These are phyloP conservation scores for Benitochromis conjunctus DNA, from an alignment of 2,113 vertebrate genomes.

Conservation along the genomic window DNA sequence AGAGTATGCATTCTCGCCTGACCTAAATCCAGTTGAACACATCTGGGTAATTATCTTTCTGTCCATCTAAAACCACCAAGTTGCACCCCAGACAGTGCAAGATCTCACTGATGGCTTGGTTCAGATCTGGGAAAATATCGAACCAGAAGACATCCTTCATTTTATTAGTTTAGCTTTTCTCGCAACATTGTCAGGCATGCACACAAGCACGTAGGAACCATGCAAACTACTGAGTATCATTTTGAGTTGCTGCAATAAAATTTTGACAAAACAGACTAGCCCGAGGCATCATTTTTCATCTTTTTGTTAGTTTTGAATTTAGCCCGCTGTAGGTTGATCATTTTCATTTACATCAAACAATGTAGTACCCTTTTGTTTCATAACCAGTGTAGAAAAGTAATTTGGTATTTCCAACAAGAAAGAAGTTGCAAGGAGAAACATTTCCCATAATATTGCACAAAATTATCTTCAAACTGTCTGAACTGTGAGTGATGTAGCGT, in stretches of 20 bases:
- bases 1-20: background rate
- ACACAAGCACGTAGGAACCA: background rate
- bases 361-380: background rate
- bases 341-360: background rate
- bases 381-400: background rate
- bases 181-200: background rate
- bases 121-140: background rate
- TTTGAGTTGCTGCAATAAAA: background rate
- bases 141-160: background rate
- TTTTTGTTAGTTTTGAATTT: background rate
- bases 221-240: rapidly evolving
- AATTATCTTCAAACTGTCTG: background rate
- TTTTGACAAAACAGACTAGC: background rate
- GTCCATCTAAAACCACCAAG: background rate
- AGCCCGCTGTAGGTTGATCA: background rate
- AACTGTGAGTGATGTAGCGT: background rate
- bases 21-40: background rate
- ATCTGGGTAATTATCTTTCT: background rate
- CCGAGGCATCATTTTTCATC: background rate
- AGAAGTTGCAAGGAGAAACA: background rate
- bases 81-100: background rate
- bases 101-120: background rate
- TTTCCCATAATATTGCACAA: background rate
- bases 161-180: background rate
- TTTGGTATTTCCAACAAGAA: background rate